Conservation (phyloP, 2,113 vertebrate species). For the Campylomormyrus numenius region DNA sequence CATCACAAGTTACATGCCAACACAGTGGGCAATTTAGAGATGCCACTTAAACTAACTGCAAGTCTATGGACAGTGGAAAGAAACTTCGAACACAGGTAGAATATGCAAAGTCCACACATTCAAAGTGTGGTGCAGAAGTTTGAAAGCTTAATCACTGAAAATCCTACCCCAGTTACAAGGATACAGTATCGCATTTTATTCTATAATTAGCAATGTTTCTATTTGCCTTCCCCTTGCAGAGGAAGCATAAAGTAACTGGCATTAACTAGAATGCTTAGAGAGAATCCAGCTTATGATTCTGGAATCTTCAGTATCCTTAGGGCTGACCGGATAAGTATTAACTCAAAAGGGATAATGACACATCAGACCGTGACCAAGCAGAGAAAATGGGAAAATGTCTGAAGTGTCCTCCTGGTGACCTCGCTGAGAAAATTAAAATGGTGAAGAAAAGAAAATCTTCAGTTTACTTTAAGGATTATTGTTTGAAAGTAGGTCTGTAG, state of each 20-base stretch:
- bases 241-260: slow-evolving; percentile 6
- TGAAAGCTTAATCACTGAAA: not conserved
- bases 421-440: slow-evolving; percentile 55
- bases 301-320: slow-evolving; percentile 11
- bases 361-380: slow-evolving; percentile 57
- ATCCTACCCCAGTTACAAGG: not conserved
- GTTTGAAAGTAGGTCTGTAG: slow-evolving; percentile 46
- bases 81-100: not conserved
- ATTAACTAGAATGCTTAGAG: not conserved
- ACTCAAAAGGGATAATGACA: slow-evolving; percentile 57
- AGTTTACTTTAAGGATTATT: slow-evolving; percentile 57
- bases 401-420: slow-evolving; percentile 61
- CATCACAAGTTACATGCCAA: not conserved
- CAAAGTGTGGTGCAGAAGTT: not conserved
- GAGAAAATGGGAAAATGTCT: slow-evolving; percentile 58
- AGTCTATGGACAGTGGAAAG: not conserved
- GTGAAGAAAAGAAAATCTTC: slow-evolving; percentile 52
- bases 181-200: not conserved
- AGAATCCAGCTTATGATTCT: slow-evolving; percentile 16
- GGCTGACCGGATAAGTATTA: slow-evolving; percentile 44
- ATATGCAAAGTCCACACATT: not conserved
- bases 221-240: slow-evolving; percentile 6
- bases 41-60: not conserved
- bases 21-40: not conserved
- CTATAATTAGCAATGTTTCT: slow-evolving; percentile 12